Conservation (phyloP, 2,797 vertebrate species). For the Picus viridis region DNA sequence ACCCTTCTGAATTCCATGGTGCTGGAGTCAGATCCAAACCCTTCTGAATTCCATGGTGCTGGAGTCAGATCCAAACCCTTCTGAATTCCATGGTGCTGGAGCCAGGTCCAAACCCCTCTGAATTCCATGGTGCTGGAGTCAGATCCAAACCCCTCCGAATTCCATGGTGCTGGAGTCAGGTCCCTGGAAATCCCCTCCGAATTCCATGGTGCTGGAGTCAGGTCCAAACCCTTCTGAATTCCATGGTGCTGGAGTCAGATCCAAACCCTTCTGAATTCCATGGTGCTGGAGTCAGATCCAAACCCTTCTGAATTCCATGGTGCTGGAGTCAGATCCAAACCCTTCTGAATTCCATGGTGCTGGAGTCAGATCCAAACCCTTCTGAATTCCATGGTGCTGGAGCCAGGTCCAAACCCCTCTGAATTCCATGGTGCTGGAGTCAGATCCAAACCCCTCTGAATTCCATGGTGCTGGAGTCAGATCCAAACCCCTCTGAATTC, state of each 20-base stretch:
- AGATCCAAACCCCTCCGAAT: background rate
- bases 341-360: fast-evolving
- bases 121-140: fast-evolving
- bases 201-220: fast-evolving
- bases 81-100: fast-evolving
- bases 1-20: fast-evolving
- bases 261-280: fast-evolving
- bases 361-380: fast-evolving
- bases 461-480: too few species aligned
- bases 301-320: fast-evolving
- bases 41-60: fast-evolving
- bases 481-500: too few species aligned
- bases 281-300: background rate
- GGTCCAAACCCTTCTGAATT: background rate
- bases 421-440: too few species aligned
- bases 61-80: fast-evolving
- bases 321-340: background rate
- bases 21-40: background rate
- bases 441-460: too few species aligned
- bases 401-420: too few species aligned
- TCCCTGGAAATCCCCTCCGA: fast-evolving
- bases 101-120: fast-evolving
- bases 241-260: fast-evolving
- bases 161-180: fast-evolving
- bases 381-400: too few species aligned